phyloP scores from a whole-genome alignment of 1,140 invertebrate genomes.

The Kradibia gibbosae region DNA sequence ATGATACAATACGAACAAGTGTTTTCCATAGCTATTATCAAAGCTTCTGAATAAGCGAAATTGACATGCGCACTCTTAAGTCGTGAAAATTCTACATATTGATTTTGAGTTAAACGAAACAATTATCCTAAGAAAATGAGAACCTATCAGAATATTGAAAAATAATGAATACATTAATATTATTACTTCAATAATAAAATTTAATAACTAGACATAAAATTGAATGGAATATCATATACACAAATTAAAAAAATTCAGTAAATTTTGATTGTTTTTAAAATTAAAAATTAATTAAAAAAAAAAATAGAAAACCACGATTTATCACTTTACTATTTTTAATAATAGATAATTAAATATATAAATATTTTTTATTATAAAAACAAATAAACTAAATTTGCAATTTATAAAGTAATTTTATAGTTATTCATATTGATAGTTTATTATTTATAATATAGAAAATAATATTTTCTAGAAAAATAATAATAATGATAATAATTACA shows the following conservation, averaged over 20 bases:
- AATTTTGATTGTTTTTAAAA: background rate
- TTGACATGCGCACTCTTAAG: slow-evolving; percentile 16
- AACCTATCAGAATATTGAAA: background rate
- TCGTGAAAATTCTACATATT: slow-evolving; percentile 19
- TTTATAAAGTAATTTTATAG: slow-evolving; percentile 20
- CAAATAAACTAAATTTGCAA: slow-evolving; percentile 11
- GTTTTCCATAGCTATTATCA: background rate
- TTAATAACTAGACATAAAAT: background rate
- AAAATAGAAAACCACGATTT: background rate
- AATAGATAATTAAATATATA: slow-evolving; percentile 28
- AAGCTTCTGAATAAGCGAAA: background rate
- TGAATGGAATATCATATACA: background rate
- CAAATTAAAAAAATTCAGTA: background rate
- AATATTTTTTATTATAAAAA: slow-evolving; percentile 38
- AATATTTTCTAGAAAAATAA: background rate
- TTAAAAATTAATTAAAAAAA: background rate
- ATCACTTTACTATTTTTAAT: background rate
- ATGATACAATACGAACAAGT: background rate
- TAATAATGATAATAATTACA: background rate
- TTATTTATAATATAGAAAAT: background rate
- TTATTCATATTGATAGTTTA: slow-evolving; percentile 21
- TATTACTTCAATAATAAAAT: background rate
- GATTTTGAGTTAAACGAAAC: slow-evolving; percentile 4
- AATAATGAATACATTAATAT: background rate
- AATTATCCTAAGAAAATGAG: slow-evolving; percentile 2